phyloP scores from a whole-genome alignment of 2,888 invertebrate genomes.

The Netelia melanura region DNA sequence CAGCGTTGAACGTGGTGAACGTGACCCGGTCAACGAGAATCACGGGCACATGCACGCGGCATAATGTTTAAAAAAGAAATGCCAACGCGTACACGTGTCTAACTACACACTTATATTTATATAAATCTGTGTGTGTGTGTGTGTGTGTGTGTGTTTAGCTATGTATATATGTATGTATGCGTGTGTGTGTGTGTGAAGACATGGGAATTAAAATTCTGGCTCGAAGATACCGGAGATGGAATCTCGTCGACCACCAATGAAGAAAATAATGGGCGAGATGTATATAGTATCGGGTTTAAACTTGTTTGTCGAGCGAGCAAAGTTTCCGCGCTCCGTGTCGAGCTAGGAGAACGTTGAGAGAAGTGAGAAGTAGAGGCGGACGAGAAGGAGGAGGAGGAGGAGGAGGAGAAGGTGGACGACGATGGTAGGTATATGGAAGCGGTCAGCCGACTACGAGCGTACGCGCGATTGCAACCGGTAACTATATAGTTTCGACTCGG shows the following conservation, averaged over 20 bases:
- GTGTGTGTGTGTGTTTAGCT: no score
- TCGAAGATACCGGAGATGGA: background rate
- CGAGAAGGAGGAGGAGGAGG: slow-evolving; percentile 31
- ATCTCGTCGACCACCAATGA: slow-evolving; percentile 28
- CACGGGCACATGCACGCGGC: slow-evolving; percentile 20
- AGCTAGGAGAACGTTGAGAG: slow-evolving; percentile 1
- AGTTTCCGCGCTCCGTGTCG: slow-evolving; percentile 5
- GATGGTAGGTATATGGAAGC: background rate
- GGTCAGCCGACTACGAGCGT: slow-evolving; percentile 34
- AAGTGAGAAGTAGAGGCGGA: background rate
- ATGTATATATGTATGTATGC: no score
- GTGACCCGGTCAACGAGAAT: slow-evolving; percentile 63
- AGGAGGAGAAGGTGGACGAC: background rate
- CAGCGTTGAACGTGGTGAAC: slow-evolving; percentile 46
- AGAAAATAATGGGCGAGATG: slow-evolving; percentile 22
- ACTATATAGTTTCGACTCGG: slow-evolving; percentile 2
- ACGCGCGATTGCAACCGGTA: slow-evolving; percentile 31
- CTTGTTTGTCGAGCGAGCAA: slow-evolving; percentile 29
- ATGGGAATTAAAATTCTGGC: slow-evolving; percentile 17
- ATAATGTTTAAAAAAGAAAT: background rate
- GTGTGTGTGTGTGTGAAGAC: background rate
- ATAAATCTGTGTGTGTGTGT: no score
- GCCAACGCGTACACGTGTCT: background rate
- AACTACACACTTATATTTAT: no score
- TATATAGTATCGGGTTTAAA: slow-evolving; percentile 33